These are phyloP conservation scores for Oryctes rhinoceros DNA, from an alignment of 1,140 invertebrate genomes.

Conservation along the genomic window DNA sequence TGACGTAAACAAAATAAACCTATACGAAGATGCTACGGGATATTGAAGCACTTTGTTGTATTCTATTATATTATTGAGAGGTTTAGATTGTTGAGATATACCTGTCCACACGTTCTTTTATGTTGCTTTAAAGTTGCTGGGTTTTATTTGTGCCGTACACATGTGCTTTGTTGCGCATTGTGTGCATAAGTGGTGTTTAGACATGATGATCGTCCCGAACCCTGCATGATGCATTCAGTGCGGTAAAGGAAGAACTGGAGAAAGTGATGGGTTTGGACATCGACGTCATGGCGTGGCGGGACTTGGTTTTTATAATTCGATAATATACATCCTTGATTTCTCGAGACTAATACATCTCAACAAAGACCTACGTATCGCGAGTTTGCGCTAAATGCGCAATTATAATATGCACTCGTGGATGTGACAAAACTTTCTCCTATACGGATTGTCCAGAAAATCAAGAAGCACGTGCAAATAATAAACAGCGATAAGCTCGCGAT, in stretches of 20 bases:
- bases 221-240: neutral
- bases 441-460: no score
- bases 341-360: no score
- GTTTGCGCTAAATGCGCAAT: no score
- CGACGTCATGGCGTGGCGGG: no score
- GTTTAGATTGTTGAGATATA: slow-evolving; percentile 5
- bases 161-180: neutral
- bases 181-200: neutral
- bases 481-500: no score
- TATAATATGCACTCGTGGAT: no score
- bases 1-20: neutral
- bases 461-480: no score
- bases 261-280: neutral
- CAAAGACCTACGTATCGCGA: no score
- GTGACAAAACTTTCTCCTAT: no score
- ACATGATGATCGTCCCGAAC: neutral
- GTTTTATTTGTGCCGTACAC: neutral
- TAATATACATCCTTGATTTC: no score
- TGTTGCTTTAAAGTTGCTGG: slow-evolving; percentile 8
- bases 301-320: no score
- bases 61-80: neutral
- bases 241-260: neutral
- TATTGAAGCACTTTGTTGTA: neutral
- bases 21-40: neutral
- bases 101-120: slow-evolving; percentile 33